Evolutionary conservation across 1,140 invertebrate genomes (phyloP).

Genomic region (Pseudomyrmex pallidus): DNA sequence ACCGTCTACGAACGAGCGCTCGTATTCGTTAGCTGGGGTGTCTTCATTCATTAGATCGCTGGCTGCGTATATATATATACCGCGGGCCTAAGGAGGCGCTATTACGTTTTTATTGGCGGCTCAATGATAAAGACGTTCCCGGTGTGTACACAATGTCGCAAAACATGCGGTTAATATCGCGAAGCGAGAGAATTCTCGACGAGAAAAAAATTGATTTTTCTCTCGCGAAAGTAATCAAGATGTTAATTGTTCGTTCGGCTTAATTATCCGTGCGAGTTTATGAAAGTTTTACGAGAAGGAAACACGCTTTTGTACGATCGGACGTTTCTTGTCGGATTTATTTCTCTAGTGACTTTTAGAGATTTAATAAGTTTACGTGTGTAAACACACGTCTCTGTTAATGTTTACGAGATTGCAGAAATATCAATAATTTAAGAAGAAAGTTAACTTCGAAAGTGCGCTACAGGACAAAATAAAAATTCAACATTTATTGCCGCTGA

Average conservation of each 20-base stretch:
- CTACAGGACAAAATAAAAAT: no score
- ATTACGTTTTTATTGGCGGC: neutral
- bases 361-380: no score
- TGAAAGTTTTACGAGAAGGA: neutral
- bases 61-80: neutral
- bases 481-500: no score
- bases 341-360: no score
- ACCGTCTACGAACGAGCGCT: slow-evolving; percentile 24
- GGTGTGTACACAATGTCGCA: neutral
- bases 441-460: no score
- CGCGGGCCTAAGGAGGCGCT: neutral
- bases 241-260: no score
- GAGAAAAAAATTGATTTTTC: neutral
- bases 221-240: neutral
- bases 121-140: neutral
- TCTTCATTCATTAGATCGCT: slow-evolving; percentile 41
- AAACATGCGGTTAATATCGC: neutral
- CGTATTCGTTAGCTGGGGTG: slow-evolving; percentile 43
- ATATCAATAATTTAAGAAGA: no score
- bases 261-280: neutral
- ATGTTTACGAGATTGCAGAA: no score
- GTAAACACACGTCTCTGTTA: no score
- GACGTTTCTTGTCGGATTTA: neutral
- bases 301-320: neutral
- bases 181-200: neutral